Conservation (phyloP, 2,113 vertebrate species). For the Chaetops frenatus region DNA sequence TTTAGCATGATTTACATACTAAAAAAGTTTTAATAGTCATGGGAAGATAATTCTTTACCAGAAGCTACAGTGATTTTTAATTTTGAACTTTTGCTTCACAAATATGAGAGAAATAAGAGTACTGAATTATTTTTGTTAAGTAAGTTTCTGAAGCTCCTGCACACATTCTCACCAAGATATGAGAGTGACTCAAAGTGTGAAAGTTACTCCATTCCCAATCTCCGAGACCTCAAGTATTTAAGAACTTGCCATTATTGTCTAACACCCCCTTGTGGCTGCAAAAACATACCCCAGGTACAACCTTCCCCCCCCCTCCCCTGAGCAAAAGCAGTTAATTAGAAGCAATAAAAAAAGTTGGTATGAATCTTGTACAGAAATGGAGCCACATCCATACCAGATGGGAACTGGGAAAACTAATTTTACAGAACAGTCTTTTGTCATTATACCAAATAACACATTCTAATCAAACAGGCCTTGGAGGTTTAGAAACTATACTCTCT, state of each 20-base stretch:
- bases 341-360: neutral
- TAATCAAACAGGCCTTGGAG: neutral
- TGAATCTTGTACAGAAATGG: neutral
- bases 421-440: neutral
- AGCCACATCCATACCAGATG: neutral
- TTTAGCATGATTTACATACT: neutral
- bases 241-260: neutral
- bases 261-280: neutral
- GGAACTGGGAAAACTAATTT: neutral
- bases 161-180: neutral
- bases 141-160: neutral
- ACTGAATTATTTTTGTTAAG: neutral
- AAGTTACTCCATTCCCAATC: neutral
- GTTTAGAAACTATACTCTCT: neutral
- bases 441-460: neutral
- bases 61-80: neutral
- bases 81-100: neutral
- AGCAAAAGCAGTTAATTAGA: neutral
- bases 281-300: neutral
- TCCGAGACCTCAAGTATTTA: neutral
- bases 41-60: neutral
- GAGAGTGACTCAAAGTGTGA: neutral
- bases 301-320: rapidly evolving
- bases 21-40: neutral
- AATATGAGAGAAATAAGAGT: neutral